A percentile compares a stretch with the other conserved stretches of the same genome.
Conservation (phyloP, 2,888 invertebrate genomes). For the Xylota sylvarum region DNA sequence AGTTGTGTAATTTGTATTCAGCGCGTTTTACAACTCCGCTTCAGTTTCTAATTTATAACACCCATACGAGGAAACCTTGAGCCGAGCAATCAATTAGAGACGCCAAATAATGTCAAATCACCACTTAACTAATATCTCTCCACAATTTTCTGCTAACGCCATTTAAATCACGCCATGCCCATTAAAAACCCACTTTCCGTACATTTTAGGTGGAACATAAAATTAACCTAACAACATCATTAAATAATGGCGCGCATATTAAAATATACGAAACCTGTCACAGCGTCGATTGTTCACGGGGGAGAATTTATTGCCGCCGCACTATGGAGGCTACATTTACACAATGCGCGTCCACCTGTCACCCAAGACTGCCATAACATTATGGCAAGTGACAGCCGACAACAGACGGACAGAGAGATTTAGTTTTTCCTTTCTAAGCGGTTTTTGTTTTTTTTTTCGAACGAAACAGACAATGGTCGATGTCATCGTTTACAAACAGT, state of each 20-base stretch:
- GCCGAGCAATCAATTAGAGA: conserved; percentile 61
- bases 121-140: conserved; percentile 69
- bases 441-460: conserved; percentile 30
- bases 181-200: conserved; percentile 72
- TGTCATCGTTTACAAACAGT: conserved; percentile 30
- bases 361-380: conserved; percentile 66
- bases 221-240: conserved; percentile 76
- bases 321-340: conserved; percentile 54
- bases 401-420: conserved; percentile 45
- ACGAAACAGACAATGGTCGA: conserved; percentile 26
- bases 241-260: conserved; percentile 74
- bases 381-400: conserved; percentile 65
- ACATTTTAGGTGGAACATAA: conserved; percentile 70
- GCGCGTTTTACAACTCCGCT: conserved; percentile 8
- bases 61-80: conserved; percentile 62
- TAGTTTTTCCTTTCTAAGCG: conserved; percentile 24
- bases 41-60: conserved; percentile 60
- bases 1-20: conserved; percentile 44
- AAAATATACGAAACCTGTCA: conserved; percentile 74
- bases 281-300: conserved; percentile 63
- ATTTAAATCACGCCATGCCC: conserved; percentile 70
- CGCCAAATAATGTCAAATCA: conserved; percentile 73
- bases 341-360: conserved; percentile 71
- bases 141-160: conserved; percentile 69
- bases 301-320: conserved; percentile 66